A percentile compares a stretch with the other conserved stretches of the same genome.
Evolutionary conservation across 2,888 invertebrate species (phyloP).

Genomic region (Polydrusus tereticollis): DNA sequence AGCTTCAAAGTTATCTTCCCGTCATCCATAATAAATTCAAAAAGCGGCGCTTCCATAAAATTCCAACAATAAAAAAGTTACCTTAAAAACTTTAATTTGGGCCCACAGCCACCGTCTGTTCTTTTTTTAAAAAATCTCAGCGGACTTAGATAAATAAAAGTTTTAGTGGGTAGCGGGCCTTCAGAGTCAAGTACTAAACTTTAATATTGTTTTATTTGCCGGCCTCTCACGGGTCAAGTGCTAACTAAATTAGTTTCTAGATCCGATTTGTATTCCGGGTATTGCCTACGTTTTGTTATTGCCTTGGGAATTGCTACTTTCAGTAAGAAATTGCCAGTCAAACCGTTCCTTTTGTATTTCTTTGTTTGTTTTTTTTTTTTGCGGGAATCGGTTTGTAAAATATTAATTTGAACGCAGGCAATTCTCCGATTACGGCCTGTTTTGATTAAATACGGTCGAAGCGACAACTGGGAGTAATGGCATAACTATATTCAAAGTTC

Average conservation of each 20-base stretch:
- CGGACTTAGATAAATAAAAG: conserved; percentile 41
- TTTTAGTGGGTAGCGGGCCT: conserved; percentile 49
- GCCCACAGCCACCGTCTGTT: conserved; percentile 13
- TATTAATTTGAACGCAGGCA: conserved; percentile 41
- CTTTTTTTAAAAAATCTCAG: conserved; percentile 37
- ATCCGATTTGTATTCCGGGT: conserved; percentile 67
- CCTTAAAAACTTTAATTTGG: conserved; percentile 40
- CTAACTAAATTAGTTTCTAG: conserved; percentile 66
- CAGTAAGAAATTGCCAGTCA: conserved; percentile 58
- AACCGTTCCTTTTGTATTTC: conserved; percentile 48
- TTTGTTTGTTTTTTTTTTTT: conserved; percentile 22
- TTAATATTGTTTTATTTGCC: conserved; percentile 68
- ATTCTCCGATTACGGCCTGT: conserved; percentile 21
- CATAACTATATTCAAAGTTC: too few species aligned
- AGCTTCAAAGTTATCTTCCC: not conserved
- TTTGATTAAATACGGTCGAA: not conserved
- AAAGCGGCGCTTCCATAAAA: conserved; percentile 1
- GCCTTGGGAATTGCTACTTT: conserved; percentile 61
- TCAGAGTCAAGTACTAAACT: conserved; percentile 65
- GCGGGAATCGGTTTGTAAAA: conserved; percentile 36
- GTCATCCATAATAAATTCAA: not conserved
- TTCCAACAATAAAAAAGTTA: conserved; percentile 19
- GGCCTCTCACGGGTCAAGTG: conserved; percentile 65
- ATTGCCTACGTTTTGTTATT: conserved; percentile 64
- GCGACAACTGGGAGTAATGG: too few species aligned